Conservation (phyloP, 2,113 vertebrate genomes). For the Lichenostomus cassidix region DNA sequence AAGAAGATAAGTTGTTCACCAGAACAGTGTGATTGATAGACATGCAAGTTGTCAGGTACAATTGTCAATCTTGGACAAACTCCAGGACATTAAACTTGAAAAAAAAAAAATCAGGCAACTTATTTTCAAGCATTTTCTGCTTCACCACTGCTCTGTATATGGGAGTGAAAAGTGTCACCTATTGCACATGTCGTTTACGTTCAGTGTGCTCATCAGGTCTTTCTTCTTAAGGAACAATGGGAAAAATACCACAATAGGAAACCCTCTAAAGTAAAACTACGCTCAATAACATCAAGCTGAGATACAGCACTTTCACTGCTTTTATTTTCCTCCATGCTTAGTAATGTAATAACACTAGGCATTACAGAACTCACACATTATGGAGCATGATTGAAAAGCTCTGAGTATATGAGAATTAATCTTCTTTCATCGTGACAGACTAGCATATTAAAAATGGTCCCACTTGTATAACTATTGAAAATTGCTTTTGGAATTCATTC, state of each 20-base stretch:
- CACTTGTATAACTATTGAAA: constrained; percentile 36
- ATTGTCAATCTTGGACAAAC: background rate
- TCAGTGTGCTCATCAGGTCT: constrained; percentile 65
- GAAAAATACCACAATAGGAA: constrained; percentile 67
- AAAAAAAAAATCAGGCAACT: background rate
- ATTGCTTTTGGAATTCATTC: constrained; percentile 39
- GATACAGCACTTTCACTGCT: constrained; percentile 56
- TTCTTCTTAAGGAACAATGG: constrained; percentile 66
- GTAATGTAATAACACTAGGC: constrained; percentile 61
- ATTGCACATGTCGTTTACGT: constrained; percentile 9
- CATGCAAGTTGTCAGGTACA: background rate
- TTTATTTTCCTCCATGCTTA: constrained; percentile 67
- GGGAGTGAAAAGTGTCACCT: constrained; percentile 40
- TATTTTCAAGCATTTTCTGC: constrained; percentile 50
- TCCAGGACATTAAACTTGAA: background rate
- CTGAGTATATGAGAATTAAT: constrained; percentile 47
- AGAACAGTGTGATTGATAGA: background rate
- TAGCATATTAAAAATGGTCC: constrained; percentile 44
- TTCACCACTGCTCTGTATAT: constrained; percentile 18
- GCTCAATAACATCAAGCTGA: constrained; percentile 70
- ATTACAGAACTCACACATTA: constrained; percentile 40
- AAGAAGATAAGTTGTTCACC: background rate
- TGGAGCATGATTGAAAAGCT: constrained; percentile 51
- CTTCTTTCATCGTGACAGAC: constrained; percentile 55
- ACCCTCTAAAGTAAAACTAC: constrained; percentile 65